phyloP scores from a whole-genome alignment of 2,888 invertebrate species.

The Dichetophora obliterata region DNA sequence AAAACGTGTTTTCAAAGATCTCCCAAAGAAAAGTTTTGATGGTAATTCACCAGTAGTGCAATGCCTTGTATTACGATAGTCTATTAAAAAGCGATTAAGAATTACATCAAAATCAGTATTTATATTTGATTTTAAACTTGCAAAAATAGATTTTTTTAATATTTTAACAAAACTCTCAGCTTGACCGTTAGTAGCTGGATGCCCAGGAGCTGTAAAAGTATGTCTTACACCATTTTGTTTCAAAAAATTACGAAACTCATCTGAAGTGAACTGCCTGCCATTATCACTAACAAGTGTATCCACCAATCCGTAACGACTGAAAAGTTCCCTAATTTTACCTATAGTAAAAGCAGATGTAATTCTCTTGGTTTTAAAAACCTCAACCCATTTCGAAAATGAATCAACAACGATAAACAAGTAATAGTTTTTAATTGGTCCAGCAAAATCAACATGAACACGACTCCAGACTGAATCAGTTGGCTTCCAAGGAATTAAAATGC shows the following conservation, averaged over 20 bases:
- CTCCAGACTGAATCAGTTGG: conserved; percentile 42
- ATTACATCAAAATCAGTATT: not conserved
- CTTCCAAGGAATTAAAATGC: conserved; percentile 43
- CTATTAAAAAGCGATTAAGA: too few species aligned
- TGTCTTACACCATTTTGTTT: conserved; percentile 24
- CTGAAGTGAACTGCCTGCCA: conserved; percentile 44
- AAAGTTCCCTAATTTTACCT: too few species aligned
- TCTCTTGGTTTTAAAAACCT: conserved; percentile 47
- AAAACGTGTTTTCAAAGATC: not conserved
- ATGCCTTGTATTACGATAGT: too few species aligned
- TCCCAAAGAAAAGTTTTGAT: not conserved
- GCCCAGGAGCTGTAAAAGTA: conserved; percentile 48
- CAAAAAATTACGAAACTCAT: conserved; percentile 35
- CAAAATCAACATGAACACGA: conserved; percentile 46
- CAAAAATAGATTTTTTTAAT: not conserved
- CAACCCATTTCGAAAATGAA: conserved; percentile 47
- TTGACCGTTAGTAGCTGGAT: conserved; percentile 50
- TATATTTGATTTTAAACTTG: not conserved
- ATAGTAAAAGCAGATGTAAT: conserved; percentile 43
- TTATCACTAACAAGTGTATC: conserved; percentile 46
- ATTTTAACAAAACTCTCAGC: conserved; percentile 22
- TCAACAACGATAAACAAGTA: conserved; percentile 45
- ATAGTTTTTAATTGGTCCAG: conserved; percentile 44
- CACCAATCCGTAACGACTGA: too few species aligned
- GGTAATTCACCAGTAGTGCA: not conserved